These are phyloP conservation scores for Perizoma flavofasciatum DNA, from an alignment of 2,888 invertebrate species.

Conservation along the genomic window DNA sequence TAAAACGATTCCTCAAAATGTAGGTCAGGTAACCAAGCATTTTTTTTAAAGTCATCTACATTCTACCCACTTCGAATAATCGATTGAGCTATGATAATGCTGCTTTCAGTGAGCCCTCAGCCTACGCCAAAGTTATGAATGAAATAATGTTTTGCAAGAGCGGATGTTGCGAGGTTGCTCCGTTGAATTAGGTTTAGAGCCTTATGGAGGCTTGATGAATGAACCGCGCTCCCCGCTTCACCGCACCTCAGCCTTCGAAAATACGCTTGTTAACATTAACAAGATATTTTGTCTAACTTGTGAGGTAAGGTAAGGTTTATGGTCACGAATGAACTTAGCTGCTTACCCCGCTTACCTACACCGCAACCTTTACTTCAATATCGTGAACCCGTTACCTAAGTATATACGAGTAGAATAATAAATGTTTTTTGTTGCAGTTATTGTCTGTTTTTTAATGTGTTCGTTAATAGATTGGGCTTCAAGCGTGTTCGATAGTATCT, in stretches of 20 bases:
- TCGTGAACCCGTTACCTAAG: conserved; percentile 12
- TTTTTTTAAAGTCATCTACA: neutral
- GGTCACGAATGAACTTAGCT: conserved; percentile 22
- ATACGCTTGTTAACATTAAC: conserved; percentile 38
- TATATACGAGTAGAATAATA: neutral
- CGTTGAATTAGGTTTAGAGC: conserved; percentile 83
- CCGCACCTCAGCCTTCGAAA: conserved; percentile 23
- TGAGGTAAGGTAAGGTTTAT: conserved; percentile 9
- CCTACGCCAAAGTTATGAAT: conserved; percentile 77
- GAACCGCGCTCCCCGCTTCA: conserved; percentile 53
- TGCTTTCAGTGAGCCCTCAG: conserved; percentile 58
- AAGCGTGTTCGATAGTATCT: too few relatives aligned
- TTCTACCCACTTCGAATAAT: neutral
- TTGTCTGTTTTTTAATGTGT: too few relatives aligned
- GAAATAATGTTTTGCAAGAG: conserved; percentile 83
- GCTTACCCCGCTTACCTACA: conserved; percentile 10
- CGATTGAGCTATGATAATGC: neutral
- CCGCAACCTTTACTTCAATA: conserved; percentile 31
- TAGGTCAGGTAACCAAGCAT: too few relatives aligned
- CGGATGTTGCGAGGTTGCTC: conserved; percentile 83
- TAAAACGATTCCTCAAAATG: too few relatives aligned
- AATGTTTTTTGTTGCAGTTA: too few relatives aligned
- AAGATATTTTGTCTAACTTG: conserved; percentile 5
- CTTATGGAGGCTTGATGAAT: conserved; percentile 82
- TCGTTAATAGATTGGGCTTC: too few relatives aligned